Conservation (phyloP, 2,797 vertebrate species). For the Sebastes hubbsi region DNA sequence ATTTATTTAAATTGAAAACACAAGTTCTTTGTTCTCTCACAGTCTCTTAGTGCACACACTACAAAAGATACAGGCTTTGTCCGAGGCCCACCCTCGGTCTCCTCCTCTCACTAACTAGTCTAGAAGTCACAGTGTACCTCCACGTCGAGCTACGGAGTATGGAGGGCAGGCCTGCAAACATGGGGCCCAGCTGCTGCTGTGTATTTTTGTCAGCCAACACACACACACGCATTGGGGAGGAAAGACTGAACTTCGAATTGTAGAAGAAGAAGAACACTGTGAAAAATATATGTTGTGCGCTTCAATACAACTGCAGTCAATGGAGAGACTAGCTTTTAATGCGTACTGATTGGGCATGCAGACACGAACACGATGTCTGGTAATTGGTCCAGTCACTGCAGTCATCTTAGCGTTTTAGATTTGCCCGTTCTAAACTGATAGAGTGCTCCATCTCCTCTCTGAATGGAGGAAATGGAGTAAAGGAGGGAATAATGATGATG, state of each 20-base stretch:
- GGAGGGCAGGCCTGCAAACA: constrained; percentile 77
- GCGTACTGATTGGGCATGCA: constrained; percentile 6
- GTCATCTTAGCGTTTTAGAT: constrained; percentile 42
- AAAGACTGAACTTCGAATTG: constrained; percentile 39
- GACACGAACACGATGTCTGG: constrained; percentile 23
- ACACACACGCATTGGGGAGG: constrained; percentile 55
- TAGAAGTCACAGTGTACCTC: constrained; percentile 78
- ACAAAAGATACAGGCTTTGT: no score
- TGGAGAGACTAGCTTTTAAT: constrained; percentile 20
- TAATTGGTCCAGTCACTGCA: constrained; percentile 48
- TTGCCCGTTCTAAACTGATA: constrained; percentile 49
- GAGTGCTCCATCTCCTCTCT: constrained; percentile 50
- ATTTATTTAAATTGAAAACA: no score
- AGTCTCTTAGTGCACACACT: no score
- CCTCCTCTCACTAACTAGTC: constrained; percentile 74
- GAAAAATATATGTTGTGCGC: constrained; percentile 37
- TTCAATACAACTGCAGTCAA: constrained; percentile 7
- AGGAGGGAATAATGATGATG: constrained; percentile 71
- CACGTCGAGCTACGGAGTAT: constrained; percentile 69
- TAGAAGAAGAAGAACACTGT: constrained; percentile 7
- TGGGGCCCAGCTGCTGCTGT: constrained; percentile 77
- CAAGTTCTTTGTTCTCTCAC: no score
- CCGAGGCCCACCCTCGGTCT: constrained; percentile 61
- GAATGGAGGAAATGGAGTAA: constrained; percentile 65
- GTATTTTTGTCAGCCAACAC: constrained; percentile 78